Base-by-base conservation (phyloP, 2,113 vertebrate species). In the Glaucomys volans region DNA sequence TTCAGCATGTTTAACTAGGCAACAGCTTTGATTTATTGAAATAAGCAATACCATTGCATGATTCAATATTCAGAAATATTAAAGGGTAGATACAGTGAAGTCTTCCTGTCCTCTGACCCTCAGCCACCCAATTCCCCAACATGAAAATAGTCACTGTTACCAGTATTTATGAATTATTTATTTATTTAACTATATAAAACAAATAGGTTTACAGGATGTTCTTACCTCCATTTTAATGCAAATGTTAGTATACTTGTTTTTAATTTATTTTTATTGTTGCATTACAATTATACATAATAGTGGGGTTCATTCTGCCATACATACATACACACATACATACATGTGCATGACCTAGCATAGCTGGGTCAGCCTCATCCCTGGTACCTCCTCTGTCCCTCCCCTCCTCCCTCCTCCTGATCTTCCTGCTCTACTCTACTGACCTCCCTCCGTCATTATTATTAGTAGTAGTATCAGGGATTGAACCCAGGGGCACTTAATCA, bases 21-120 rank as follows among this genome's bases (percentile, higher is more conserved):
- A 83, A 87, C 57, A 87, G 62, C 85, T 66, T 81, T 76, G 59
- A 62, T 47, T 94, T 91, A 81, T 47, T 87, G 42, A 91, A 94
- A 50, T 66, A 81, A 71, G 10, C 59, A 71, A 64, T 69, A 72
- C 37, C 42, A 79, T 81, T 17, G 40, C 72, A 66, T 20, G 37
- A 74, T 93, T 90, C 64, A 54, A 64, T 79, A 96, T 69, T 74
- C 87, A 74, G 75, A 95, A 95, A 52, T 30, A 47, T 6, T 1
- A 93, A 84, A 84, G 42, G 20, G 32, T 3, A 59, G 1, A 54
- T 1, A 8, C n/a, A 80, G 14, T 3, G 14, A 57, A 74, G 22
- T 42, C n/a, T 82, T 20, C 7, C 22, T 62, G n/a, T 95, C 8
- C 24, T 32, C 44, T 20, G 0, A n/a, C 40, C 37, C 66, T 37